Conservation (phyloP, 1,140 invertebrate genomes). For the Lepidotrigona ventralis region DNA sequence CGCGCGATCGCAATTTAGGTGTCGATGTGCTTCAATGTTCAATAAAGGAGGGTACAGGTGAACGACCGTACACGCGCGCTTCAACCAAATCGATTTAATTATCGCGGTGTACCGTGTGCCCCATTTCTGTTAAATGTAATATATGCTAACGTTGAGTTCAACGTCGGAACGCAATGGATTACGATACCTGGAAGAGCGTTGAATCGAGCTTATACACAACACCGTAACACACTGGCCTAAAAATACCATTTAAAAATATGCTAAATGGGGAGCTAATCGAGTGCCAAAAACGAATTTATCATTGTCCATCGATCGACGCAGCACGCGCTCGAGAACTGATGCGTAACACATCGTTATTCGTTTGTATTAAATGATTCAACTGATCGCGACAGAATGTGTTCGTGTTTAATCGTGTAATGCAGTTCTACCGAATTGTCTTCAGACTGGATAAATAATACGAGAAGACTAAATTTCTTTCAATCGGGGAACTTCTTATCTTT, state of each 20-base stretch:
- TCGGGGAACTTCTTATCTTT: constrained; percentile 6
- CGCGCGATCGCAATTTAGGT: not conserved
- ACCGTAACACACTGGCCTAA: constrained; percentile 59
- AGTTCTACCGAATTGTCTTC: constrained; percentile 12
- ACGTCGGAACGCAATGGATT: constrained; percentile 12
- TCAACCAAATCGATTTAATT: not conserved
- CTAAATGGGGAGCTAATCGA: constrained; percentile 52
- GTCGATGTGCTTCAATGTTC: constrained; percentile 6
- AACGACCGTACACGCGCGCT: not conserved
- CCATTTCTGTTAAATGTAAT: not conserved
- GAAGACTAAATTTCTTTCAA: not conserved
- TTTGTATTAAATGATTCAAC: constrained; percentile 32
- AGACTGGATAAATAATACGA: not conserved
- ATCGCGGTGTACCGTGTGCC: not conserved
- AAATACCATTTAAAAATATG: constrained; percentile 28
- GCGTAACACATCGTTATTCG: constrained; percentile 38
- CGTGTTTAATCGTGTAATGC: constrained; percentile 42
- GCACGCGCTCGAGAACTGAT: constrained; percentile 26
- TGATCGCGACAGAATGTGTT: constrained; percentile 51
- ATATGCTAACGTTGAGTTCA: not conserved
- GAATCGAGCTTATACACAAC: constrained; percentile 59
- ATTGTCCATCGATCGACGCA: constrained; percentile 33
- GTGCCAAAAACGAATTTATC: constrained; percentile 52
- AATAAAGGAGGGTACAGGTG: not conserved
- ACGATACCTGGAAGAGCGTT: constrained; percentile 54